Conservation (phyloP, 2,888 invertebrate genomes). For the Dastarcus helophoroides region DNA sequence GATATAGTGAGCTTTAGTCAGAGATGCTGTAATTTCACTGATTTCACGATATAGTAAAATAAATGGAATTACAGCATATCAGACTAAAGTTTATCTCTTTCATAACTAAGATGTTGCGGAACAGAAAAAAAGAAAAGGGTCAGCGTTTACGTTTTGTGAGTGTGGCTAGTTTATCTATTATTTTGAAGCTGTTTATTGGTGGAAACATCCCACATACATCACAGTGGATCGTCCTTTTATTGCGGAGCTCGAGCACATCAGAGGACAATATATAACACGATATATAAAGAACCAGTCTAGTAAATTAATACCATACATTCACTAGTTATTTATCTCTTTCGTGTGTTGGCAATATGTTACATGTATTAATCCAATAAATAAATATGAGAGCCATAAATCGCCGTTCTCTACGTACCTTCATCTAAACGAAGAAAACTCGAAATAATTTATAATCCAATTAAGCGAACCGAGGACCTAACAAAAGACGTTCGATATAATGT, state of each 20-base stretch:
- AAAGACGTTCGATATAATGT: neutral
- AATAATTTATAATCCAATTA: constrained; percentile 40
- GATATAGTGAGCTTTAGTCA: no score
- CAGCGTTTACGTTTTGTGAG: no score
- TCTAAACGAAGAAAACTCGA: constrained; percentile 25
- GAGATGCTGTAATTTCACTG: no score
- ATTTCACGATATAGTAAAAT: no score
- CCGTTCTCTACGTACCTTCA: constrained; percentile 28
- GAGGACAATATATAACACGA: constrained; percentile 33
- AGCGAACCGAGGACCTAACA: constrained; percentile 11
- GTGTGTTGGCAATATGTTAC: constrained; percentile 41
- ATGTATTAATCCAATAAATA: constrained; percentile 42
- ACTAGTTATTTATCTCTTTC: constrained; percentile 38
- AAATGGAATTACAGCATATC: no score
- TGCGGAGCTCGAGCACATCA: constrained; percentile 26
- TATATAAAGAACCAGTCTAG: constrained; percentile 35
- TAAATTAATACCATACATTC: constrained; percentile 40
- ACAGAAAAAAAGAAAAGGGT: no score
- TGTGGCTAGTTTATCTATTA: no score
- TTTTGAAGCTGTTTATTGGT: neutral
- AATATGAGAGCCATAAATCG: constrained; percentile 40
- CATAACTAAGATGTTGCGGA: no score
- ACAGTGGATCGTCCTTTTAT: neutral
- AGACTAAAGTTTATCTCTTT: no score
- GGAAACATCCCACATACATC: neutral